These are phyloP conservation scores for Dendrophyllia cribrosa DNA, from an alignment of 64 coral and sea anemone species.

Conservation along the genomic window DNA sequence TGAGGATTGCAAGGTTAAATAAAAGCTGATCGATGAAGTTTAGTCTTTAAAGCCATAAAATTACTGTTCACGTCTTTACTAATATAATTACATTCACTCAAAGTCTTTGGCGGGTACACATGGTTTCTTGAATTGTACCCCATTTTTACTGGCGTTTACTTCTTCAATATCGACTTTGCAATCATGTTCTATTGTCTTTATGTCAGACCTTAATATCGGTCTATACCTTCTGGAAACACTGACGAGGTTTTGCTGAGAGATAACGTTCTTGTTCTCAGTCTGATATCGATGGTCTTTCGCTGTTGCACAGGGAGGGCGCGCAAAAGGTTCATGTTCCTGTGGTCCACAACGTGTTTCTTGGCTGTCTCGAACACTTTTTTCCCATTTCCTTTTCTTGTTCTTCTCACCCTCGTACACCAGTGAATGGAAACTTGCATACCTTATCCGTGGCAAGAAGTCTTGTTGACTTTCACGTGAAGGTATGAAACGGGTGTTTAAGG, in stretches of 20 bases:
- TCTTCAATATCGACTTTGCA: neutral
- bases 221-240: neutral
- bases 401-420: neutral
- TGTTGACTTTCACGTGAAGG: neutral
- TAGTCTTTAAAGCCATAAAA: conserved; percentile 8
- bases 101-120: neutral
- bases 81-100: neutral
- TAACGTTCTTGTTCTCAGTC: neutral
- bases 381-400: neutral
- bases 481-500: too few relatives aligned
- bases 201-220: neutral
- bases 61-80: neutral
- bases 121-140: neutral
- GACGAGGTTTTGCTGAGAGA: neutral
- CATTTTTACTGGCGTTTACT: neutral
- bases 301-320: too few relatives aligned
- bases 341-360: neutral
- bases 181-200: neutral
- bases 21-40: conserved; percentile 33
- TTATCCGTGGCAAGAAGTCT: neutral
- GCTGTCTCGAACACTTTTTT: neutral
- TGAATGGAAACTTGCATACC: conserved; percentile 8
- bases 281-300: neutral
- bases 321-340: neutral
- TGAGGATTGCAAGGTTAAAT: neutral